Base-by-base conservation (phyloP, 1,140 invertebrate genomes). In the Ruditapes philippinarum region DNA sequence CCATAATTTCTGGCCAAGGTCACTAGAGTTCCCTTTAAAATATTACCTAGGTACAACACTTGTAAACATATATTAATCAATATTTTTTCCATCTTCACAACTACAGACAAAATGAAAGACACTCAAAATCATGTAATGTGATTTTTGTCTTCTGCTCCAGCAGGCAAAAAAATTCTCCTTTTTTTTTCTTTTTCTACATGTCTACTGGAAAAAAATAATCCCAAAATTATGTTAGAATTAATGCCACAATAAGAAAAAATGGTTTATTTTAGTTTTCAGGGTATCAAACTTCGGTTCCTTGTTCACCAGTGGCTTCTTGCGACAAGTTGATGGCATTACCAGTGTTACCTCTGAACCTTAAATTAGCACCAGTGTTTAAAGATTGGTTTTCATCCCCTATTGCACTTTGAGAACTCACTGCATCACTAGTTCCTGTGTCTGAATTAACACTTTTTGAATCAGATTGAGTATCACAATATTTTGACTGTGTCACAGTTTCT, bases 211-310 rank as follows among this genome's bases (percentile, higher is more conserved):
- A n/a, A n/a, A n/a, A n/a, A n/a, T n/a, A n/a, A n/a, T n/a, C n/a
- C n/a, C n/a, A n/a, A n/a, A n/a, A n/a, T n/a, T n/a, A n/a, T n/a
- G n/a, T n/a, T n/a, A n/a, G n/a, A n/a, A n/a, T n/a, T n/a, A n/a
- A n/a, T n/a, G n/a, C n/a, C n/a, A 25, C 28, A 28, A 62, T 1
- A 62, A 19, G 51, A 62, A 14, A 25, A 62, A 25, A 28, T 62
- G 25, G 11, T 49, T 3, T 31, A 28, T 11, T 49, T n/a, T 14
- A 49, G 31, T 7, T 5, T 36, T 28, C 70, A 45, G 2, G 25
- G 14, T 74, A 78, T 78, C 45, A 78, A 22, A 78, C 74, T 54
- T 78, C 74, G 31, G 74, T 78, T 14, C 74, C 74, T 9, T 51
- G 42, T 14, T 49, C 31, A 54, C 45, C 74, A n/a, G n/a, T n/a